These are phyloP conservation scores for Lophochroa leadbeateri DNA, from an alignment of 2,113 vertebrate genomes.

Conservation along the genomic window DNA sequence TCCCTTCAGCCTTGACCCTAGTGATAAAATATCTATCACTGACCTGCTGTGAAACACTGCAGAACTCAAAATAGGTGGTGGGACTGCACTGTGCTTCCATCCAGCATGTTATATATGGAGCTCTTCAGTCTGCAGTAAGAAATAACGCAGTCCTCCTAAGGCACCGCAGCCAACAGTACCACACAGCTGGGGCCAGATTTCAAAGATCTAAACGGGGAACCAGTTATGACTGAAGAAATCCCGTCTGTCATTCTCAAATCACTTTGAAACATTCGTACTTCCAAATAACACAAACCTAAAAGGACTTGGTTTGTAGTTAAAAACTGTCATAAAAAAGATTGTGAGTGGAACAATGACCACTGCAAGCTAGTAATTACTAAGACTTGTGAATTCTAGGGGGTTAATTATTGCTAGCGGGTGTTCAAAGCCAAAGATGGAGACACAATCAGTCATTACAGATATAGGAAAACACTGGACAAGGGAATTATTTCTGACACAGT, in stretches of 20 bases:
- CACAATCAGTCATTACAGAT: neutral
- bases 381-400: neutral
- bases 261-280: neutral
- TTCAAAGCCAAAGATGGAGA: constrained; percentile 1
- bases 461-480: neutral
- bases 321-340: neutral
- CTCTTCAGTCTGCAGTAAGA: neutral
- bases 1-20: neutral
- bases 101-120: neutral
- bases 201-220: neutral
- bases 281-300: neutral
- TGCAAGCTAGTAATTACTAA: neutral
- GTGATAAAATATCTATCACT: neutral
- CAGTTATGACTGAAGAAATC: neutral
- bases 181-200: neutral
- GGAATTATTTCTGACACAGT: neutral
- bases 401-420: neutral
- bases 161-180: neutral
- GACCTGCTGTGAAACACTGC: neutral
- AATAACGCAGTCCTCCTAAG: neutral
- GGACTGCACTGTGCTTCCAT: neutral
- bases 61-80: neutral
- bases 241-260: neutral
- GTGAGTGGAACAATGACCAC: neutral
- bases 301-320: neutral